Conservation (phyloP, 2,888 invertebrate genomes). For the Agrochola lota region DNA sequence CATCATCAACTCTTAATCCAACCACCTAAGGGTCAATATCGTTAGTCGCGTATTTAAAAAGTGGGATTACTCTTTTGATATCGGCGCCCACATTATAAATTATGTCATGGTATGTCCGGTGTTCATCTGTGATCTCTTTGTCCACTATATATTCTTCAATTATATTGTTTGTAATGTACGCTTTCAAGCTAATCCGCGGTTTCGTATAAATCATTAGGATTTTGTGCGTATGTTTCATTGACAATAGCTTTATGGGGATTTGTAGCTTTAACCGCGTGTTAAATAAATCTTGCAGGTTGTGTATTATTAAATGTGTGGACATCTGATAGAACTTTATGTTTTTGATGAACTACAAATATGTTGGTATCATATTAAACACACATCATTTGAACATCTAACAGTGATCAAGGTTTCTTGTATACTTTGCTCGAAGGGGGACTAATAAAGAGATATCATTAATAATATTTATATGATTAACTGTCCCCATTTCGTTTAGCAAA, state of each 20-base stretch:
- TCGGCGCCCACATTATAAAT: slow-evolving; percentile 85
- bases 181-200: slow-evolving; percentile 74
- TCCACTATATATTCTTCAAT: slow-evolving; percentile 78
- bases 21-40: slow-evolving; percentile 76
- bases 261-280: slow-evolving; percentile 57
- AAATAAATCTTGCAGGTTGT: slow-evolving; percentile 44
- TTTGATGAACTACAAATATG: slow-evolving; percentile 48
- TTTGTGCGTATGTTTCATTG: slow-evolving; percentile 68
- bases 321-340: slow-evolving; percentile 45
- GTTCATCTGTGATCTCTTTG: slow-evolving; percentile 84
- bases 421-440: slow-evolving; percentile 35
- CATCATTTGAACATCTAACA: slow-evolving; percentile 41
- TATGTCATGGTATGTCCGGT: slow-evolving; percentile 88
- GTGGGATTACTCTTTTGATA: slow-evolving; percentile 85
- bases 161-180: slow-evolving; percentile 80
- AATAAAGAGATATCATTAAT: slow-evolving; percentile 51
- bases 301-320: slow-evolving; percentile 50
- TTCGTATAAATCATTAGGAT: slow-evolving; percentile 74
- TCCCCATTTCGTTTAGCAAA: slow-evolving; percentile 33
- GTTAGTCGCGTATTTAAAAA: slow-evolving; percentile 69
- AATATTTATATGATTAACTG: slow-evolving; percentile 57
- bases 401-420: slow-evolving; percentile 52
- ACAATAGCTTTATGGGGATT: slow-evolving; percentile 79
- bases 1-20: slow-evolving; percentile 75
- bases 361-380: slow-evolving; percentile 43